Evolutionary conservation across 2,888 invertebrate species (phyloP).

Genomic region (Seira sanloemensis): DNA sequence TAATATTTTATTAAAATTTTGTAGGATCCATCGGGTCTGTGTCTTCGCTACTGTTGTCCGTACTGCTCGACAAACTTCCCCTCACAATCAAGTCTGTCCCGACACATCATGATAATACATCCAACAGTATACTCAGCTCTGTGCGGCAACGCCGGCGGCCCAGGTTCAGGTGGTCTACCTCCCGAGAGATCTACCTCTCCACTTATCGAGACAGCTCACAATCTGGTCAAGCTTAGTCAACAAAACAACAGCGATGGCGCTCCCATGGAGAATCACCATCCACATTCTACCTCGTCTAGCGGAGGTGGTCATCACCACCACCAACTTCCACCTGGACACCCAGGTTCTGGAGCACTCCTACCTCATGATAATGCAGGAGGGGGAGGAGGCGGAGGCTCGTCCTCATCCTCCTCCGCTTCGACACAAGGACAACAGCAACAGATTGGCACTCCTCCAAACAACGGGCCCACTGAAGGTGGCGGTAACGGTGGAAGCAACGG

Average conservation of each 20-base stretch:
- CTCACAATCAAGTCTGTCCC: slow-evolving; percentile 69
- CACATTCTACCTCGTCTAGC: slow-evolving; percentile 75
- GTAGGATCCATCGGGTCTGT: slow-evolving; percentile 59
- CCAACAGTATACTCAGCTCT: slow-evolving; percentile 71
- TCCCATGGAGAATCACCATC: slow-evolving; percentile 64
- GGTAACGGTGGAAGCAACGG: slow-evolving; percentile 19
- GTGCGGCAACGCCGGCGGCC: slow-evolving; percentile 48
- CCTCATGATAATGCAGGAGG: slow-evolving; percentile 36
- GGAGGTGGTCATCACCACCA: slow-evolving; percentile 21
- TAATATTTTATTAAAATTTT: too few relatives aligned
- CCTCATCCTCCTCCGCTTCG: slow-evolving; percentile 31
- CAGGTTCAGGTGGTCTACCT: not conserved
- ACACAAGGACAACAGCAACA: slow-evolving; percentile 51
- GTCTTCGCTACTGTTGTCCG: slow-evolving; percentile 71
- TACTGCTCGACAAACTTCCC: slow-evolving; percentile 72
- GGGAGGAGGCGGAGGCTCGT: slow-evolving; percentile 50
- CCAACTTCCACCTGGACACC: slow-evolving; percentile 39
- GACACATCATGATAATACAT: slow-evolving; percentile 71
- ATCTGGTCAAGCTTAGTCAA: slow-evolving; percentile 71
- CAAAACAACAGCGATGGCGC: slow-evolving; percentile 80
- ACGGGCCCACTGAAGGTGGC: slow-evolving; percentile 26
- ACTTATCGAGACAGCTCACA: slow-evolving; percentile 68
- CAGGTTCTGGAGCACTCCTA: slow-evolving; percentile 10
- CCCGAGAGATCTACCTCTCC: slow-evolving; percentile 74
- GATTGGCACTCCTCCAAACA: slow-evolving; percentile 52